Evolutionary conservation across 2,797 vertebrate genomes (phyloP).

Genomic region (Pangasius djambal): DNA sequence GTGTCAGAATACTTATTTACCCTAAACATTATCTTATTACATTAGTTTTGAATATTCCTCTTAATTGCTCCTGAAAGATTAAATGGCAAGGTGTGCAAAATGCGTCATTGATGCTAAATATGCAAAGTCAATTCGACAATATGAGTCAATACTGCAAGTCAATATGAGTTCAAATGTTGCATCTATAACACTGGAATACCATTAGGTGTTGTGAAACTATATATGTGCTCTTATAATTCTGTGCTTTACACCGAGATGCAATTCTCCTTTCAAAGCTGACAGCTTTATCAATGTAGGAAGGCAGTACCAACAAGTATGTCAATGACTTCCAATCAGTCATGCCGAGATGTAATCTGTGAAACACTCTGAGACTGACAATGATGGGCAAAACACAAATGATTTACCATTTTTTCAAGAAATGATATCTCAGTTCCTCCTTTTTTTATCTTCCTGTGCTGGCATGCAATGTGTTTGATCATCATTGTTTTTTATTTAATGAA

Average conservation of each 20-base stretch:
- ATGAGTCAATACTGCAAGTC: neutral
- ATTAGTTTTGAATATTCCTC: neutral
- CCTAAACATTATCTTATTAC: neutral
- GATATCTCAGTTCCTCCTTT: slow-evolving; percentile 26
- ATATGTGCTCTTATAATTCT: neutral
- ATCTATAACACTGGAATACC: neutral
- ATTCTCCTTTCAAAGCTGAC: slow-evolving; percentile 30
- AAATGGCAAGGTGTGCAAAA: neutral
- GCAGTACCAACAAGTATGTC: slow-evolving; percentile 33
- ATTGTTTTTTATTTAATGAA: neutral
- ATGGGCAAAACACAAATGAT: slow-evolving; percentile 16
- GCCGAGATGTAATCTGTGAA: slow-evolving; percentile 24
- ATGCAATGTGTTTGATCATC: slow-evolving; percentile 26
- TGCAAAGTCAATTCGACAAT: neutral
- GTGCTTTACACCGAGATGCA: slow-evolving; percentile 8
- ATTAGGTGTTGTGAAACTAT: neutral
- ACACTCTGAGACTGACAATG: neutral
- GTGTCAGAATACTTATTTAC: neutral
- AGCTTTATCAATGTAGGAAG: slow-evolving; percentile 33
- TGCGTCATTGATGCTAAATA: too few species aligned
- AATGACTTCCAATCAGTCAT: slow-evolving; percentile 30
- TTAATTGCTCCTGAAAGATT: neutral
- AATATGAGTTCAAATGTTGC: neutral
- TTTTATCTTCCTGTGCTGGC: neutral
- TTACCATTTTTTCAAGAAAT: slow-evolving; percentile 18